Evolutionary conservation across 2,797 vertebrate species (phyloP).

Genomic region (Pampus argenteus): DNA sequence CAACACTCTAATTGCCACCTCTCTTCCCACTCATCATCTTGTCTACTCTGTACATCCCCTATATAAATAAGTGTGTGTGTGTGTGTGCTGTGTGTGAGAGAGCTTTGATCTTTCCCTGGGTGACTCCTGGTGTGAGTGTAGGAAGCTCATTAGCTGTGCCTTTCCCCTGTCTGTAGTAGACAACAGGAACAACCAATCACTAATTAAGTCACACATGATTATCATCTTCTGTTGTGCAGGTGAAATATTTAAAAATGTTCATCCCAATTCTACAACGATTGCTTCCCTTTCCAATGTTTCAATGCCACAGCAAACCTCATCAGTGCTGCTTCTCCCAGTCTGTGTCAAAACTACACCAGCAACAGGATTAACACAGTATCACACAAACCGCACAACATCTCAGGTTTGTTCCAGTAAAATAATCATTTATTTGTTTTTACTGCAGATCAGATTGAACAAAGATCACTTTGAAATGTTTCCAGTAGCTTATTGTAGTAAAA

Average conservation of each 20-base stretch:
- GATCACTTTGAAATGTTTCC: background rate
- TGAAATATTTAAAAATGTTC: conserved; percentile 13
- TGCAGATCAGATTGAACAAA: background rate
- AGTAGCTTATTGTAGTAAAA: background rate
- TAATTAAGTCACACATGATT: conserved; percentile 61
- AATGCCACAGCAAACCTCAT: background rate
- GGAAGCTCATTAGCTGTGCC: conserved; percentile 73
- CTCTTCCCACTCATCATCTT: conserved; percentile 39
- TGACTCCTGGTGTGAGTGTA: conserved; percentile 50
- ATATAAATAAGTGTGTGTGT: background rate
- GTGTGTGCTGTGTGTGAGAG: conserved; percentile 18
- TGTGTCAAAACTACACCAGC: background rate
- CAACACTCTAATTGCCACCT: conserved; percentile 61
- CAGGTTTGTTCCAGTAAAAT: background rate
- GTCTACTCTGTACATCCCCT: conserved; percentile 39
- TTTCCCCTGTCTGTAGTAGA: conserved; percentile 56
- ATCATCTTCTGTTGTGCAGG: conserved; percentile 14
- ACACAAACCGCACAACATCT: background rate
- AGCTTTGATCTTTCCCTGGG: conserved; percentile 71
- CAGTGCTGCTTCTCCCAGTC: background rate
- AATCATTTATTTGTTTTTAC: background rate
- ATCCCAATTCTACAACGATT: background rate
- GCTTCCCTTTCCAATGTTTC: no score
- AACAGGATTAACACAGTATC: background rate
- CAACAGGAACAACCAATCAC: conserved; percentile 48